Conservation (phyloP, 2,797 vertebrate genomes). For the Acestrorhynchus altus region DNA sequence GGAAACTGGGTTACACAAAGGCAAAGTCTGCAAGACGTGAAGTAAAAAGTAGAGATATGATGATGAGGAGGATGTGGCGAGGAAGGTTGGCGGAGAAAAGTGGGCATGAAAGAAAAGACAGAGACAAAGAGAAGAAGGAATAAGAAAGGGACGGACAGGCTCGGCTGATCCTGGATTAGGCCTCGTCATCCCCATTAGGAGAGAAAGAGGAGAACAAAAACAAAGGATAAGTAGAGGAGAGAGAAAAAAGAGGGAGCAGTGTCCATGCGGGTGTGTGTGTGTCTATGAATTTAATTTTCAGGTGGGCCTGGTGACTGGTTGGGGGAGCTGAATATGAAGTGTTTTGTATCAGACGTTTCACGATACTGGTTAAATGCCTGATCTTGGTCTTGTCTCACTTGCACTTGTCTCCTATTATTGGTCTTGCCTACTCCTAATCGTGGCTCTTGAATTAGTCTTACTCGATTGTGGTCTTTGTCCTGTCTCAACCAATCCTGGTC, state of each 20-base stretch:
- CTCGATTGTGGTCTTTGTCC: too few species aligned
- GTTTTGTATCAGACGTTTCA: too few species aligned
- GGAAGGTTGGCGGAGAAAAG: not conserved
- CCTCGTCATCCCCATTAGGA: slow-evolving; percentile 55
- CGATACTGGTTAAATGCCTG: too few species aligned
- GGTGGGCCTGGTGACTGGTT: too few species aligned
- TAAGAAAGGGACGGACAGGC: slow-evolving; percentile 21
- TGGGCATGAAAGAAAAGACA: not conserved
- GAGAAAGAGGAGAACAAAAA: slow-evolving; percentile 49
- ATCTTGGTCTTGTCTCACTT: too few species aligned
- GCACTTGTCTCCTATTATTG: too few species aligned
- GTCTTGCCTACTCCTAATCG: too few species aligned
- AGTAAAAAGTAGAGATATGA: slow-evolving; percentile 29
- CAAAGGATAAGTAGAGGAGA: slow-evolving; percentile 42
- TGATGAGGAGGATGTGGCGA: slow-evolving; percentile 2
- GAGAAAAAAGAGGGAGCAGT: slow-evolving; percentile 37
- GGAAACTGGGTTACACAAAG: slow-evolving; percentile 13
- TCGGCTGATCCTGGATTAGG: slow-evolving; percentile 61
- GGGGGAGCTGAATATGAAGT: too few species aligned
- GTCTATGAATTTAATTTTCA: not conserved
- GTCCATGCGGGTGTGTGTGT: slow-evolving; percentile 25
- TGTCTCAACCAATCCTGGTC: too few species aligned
- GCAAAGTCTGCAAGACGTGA: not conserved
- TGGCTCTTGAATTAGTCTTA: too few species aligned
- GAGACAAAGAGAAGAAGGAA: not conserved